Percentiles rank a stretch among this genome's conserved stretches.
phyloP scores from a whole-genome alignment of 1,140 invertebrate genomes.

The Bombus confusus region DNA sequence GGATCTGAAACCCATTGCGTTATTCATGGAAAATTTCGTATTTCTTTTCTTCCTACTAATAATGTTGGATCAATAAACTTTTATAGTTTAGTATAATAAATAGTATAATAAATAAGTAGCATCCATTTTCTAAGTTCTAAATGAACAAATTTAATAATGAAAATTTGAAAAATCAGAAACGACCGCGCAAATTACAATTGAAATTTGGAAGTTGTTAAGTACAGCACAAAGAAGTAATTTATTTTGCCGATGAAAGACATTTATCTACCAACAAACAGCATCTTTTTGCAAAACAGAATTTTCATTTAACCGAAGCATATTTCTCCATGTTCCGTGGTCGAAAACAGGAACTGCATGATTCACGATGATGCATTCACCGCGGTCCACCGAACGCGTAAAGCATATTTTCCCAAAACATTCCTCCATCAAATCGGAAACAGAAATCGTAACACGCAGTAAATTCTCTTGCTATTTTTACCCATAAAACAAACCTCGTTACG shows the following conservation, averaged over 20 bases:
- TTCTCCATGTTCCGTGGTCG: neutral
- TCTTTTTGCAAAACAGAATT: neutral
- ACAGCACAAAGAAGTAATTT: neutral
- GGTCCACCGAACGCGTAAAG: neutral
- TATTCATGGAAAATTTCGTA: neutral
- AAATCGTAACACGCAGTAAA: neutral
- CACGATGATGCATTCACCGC: neutral
- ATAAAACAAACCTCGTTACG: too few relatives aligned
- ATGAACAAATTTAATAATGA: too few relatives aligned
- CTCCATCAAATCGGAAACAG: neutral
- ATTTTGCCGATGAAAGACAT: neutral
- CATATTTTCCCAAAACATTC: neutral
- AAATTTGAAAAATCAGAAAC: too few relatives aligned
- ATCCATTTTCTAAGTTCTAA: too few relatives aligned
- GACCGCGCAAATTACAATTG: too few relatives aligned
- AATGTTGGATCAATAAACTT: too few relatives aligned
- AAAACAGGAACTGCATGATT: slow-evolving; percentile 5
- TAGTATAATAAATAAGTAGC: too few relatives aligned
- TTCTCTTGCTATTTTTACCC: neutral
- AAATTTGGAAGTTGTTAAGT: too few relatives aligned
- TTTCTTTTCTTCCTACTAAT: neutral
- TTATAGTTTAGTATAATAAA: too few relatives aligned
- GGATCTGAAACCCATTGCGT: neutral
- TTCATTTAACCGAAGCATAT: too few relatives aligned
- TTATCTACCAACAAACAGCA: neutral